Conservation (phyloP, 2,888 invertebrate species). For the Acanthosepion pharaonis region DNA sequence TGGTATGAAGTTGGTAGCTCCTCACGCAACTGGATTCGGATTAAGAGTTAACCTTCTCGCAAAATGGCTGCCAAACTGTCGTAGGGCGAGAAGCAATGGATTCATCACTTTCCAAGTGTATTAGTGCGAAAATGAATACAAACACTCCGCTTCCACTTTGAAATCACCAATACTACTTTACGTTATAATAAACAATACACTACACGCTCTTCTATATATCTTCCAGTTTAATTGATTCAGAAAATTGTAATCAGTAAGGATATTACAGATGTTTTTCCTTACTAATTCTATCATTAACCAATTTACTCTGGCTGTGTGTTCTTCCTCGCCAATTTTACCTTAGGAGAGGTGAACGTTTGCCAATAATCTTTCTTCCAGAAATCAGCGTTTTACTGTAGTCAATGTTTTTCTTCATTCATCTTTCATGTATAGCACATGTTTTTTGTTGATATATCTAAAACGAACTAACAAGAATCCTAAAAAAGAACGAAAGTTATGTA, state of each 20-base stretch:
- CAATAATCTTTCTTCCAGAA: not conserved
- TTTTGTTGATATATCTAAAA: not conserved
- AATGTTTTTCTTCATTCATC: not conserved
- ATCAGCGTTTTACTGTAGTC: not conserved
- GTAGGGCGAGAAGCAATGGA: too few relatives aligned
- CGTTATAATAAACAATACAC: too few relatives aligned
- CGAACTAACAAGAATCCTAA: not conserved
- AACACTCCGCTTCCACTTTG: too few relatives aligned
- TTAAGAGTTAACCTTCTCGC: too few relatives aligned
- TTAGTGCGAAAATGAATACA: too few relatives aligned
- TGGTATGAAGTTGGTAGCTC: too few relatives aligned
- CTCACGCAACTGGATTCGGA: too few relatives aligned
- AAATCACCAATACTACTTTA: too few relatives aligned
- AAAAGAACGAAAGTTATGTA: not conserved
- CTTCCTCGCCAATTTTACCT: too few relatives aligned
- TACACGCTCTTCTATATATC: not conserved
- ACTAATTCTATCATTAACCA: not conserved
- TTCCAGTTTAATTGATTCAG: too few relatives aligned
- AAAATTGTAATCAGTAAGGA: not conserved
- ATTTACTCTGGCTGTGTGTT: not conserved
- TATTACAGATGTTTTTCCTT: not conserved
- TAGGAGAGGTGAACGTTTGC: not conserved
- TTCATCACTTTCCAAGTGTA: too few relatives aligned
- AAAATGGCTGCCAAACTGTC: too few relatives aligned
- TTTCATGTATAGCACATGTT: not conserved